phyloP scores from a whole-genome alignment of 2,113 vertebrate species.

The Cichladusa arquata region DNA sequence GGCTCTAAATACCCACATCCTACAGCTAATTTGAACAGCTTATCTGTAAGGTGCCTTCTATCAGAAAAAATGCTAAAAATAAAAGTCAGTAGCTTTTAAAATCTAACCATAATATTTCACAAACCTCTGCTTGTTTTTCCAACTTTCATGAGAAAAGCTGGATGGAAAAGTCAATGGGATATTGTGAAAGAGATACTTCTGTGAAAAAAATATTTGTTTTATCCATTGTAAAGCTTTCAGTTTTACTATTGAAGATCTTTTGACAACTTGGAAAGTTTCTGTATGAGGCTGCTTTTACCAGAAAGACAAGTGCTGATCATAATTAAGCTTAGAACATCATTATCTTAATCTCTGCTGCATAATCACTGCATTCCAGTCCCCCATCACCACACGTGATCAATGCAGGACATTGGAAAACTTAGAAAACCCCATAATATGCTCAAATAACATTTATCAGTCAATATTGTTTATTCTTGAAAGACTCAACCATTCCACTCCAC shows the following conservation, averaged over 20 bases:
- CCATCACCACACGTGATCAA: not conserved
- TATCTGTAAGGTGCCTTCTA: not conserved
- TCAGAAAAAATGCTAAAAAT: not conserved
- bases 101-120: not conserved
- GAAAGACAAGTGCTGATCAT: not conserved
- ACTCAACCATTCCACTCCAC: not conserved
- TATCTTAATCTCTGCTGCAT: not conserved
- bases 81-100: not conserved
- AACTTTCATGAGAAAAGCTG: not conserved
- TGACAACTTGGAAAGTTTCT: not conserved
- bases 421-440: not conserved
- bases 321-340: not conserved
- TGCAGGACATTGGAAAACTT: not conserved
- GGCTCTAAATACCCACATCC: not conserved
- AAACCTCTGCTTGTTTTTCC: not conserved
- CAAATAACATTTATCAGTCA: not conserved
- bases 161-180: not conserved
- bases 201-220: not conserved
- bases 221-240: not conserved
- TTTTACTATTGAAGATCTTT: not conserved
- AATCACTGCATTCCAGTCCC: not conserved
- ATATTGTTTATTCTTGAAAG: not conserved
- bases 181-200: not conserved
- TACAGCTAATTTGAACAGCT: not conserved
- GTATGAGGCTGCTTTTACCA: not conserved